These are phyloP conservation scores for Melanargia galathea DNA, from an alignment of 2,888 invertebrate species.

Conservation along the genomic window DNA sequence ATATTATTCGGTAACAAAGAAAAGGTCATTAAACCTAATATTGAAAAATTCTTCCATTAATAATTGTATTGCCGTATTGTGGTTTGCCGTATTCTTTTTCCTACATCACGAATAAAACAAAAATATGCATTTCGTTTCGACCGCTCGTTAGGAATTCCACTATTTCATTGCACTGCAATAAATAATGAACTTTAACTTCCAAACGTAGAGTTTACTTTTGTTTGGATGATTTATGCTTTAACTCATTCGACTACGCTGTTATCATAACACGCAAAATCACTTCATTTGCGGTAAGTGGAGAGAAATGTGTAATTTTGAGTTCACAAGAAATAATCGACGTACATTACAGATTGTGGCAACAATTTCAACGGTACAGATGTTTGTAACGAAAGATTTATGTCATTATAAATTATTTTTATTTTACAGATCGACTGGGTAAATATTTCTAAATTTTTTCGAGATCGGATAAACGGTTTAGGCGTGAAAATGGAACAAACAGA, in stretches of 20 bases:
- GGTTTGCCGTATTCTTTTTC: not conserved
- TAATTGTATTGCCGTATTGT: not conserved
- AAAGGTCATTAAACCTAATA: not conserved
- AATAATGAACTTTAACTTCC: not conserved
- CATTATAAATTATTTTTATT: not conserved
- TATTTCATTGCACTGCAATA: slow-evolving; percentile 28
- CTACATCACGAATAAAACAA: slow-evolving; percentile 4
- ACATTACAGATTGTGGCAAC: slow-evolving; percentile 18
- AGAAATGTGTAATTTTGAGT: slow-evolving; percentile 40
- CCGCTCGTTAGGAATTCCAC: slow-evolving; percentile 17
- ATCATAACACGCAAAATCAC: slow-evolving; percentile 60
- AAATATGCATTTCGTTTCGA: slow-evolving; percentile 18
- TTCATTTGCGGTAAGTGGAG: slow-evolving; percentile 52
- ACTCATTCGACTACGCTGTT: slow-evolving; percentile 28
- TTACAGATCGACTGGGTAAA: no score
- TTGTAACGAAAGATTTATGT: not conserved
- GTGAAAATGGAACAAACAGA: no score
- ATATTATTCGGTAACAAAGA: no score
- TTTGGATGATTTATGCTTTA: not conserved
- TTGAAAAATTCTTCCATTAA: not conserved
- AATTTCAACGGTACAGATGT: slow-evolving; percentile 17
- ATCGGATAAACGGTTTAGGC: no score
- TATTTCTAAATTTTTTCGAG: no score
- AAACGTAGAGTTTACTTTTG: not conserved
- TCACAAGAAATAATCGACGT: slow-evolving; percentile 39